phyloP scores from a whole-genome alignment of 2,797 vertebrate species.

The Chloroceryle amazona region DNA sequence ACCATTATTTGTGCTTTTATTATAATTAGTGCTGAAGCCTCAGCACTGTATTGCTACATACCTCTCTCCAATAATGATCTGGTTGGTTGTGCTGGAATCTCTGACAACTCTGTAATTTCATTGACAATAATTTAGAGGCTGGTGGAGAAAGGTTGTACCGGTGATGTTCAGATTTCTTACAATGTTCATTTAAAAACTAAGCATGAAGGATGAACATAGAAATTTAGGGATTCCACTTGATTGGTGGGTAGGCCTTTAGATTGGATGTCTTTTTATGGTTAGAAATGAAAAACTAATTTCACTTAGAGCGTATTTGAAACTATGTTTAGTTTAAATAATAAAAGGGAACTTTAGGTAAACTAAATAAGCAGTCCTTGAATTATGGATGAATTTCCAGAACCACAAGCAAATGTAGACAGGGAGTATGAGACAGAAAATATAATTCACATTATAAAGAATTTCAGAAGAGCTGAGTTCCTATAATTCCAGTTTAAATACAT shows the following conservation, averaged over 20 bases:
- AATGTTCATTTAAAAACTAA: not conserved
- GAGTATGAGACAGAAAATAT: not conserved
- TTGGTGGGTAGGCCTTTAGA: not conserved
- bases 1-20: not conserved
- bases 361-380: not conserved
- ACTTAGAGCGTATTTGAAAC: not conserved
- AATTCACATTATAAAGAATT: not conserved
- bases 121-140: not conserved
- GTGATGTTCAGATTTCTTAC: not conserved
- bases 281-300: not conserved
- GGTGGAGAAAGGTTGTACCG: not conserved
- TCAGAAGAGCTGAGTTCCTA: not conserved
- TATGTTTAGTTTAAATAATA: not conserved
- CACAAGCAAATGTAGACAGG: not conserved
- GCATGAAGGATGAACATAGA: not conserved
- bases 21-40: not conserved
- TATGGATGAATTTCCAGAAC: not conserved
- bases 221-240: not conserved
- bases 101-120: not conserved
- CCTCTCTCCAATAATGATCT: not conserved
- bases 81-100: not conserved
- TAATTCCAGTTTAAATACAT: not conserved
- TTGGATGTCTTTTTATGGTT: not conserved
- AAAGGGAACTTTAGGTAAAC: not conserved
- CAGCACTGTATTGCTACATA: not conserved